Percentiles rank a stretch among this genome's conserved stretches.
Evolutionary conservation across 2,888 invertebrate genomes (phyloP).

Genomic region (Tuta absoluta): DNA sequence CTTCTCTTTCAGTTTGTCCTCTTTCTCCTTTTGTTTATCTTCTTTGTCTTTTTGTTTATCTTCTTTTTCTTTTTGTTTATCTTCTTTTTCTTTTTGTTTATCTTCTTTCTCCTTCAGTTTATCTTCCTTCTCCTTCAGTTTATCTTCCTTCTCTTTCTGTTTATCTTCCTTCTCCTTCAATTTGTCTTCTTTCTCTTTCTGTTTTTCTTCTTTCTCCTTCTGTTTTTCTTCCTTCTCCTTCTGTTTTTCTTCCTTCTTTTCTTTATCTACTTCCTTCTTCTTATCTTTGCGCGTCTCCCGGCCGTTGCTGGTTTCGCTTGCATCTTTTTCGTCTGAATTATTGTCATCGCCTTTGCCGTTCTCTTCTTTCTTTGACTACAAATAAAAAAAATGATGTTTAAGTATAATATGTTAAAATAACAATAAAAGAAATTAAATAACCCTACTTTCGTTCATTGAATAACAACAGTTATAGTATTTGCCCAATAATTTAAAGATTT

Average conservation of each 20-base stretch:
- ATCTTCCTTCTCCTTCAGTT: constrained; percentile 28
- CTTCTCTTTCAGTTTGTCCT: constrained; percentile 22
- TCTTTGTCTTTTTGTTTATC: too few species aligned
- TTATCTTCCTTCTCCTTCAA: background rate
- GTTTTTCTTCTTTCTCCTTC: background rate
- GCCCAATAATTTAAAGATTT: too few species aligned
- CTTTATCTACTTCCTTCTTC: background rate
- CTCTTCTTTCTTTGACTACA: constrained; percentile 20
- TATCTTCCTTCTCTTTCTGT: constrained; percentile 18
- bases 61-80: constrained; percentile 7
- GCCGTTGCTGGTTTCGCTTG: constrained; percentile 13
- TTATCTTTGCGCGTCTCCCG: constrained; percentile 1
- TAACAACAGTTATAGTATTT: too few species aligned
- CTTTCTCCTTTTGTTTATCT: too few species aligned
- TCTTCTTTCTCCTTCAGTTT: constrained; percentile 31
- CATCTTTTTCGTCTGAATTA: background rate
- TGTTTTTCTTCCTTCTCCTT: constrained; percentile 5
- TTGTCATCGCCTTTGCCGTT: background rate
- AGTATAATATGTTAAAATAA: too few species aligned
- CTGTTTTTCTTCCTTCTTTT: background rate
- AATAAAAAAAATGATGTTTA: too few species aligned
- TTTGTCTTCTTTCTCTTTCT: too few species aligned
- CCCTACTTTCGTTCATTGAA: too few species aligned
- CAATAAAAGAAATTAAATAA: too few species aligned
- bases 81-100: constrained; percentile 30